These are phyloP conservation scores for Protodeltote pygarga DNA, from an alignment of 2,888 invertebrate species.

Conservation along the genomic window DNA sequence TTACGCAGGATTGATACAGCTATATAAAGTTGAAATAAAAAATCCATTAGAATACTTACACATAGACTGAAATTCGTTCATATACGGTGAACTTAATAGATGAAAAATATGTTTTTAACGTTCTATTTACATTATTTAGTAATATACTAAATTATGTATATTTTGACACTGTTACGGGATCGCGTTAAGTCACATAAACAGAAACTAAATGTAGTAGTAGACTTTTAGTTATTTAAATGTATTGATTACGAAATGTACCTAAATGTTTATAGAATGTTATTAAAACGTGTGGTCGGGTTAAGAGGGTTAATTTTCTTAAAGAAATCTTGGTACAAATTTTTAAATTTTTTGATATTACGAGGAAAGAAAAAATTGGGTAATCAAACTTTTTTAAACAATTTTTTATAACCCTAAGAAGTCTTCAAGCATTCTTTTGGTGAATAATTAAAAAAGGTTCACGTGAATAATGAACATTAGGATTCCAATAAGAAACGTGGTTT, in stretches of 20 bases:
- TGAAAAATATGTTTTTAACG: constrained; percentile 70
- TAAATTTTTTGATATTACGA: no score
- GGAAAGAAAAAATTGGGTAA: no score
- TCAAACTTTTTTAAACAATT: no score
- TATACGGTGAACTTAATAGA: constrained; percentile 71
- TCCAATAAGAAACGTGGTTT: no score
- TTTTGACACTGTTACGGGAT: constrained; percentile 75
- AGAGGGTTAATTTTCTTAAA: no score
- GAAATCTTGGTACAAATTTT: no score
- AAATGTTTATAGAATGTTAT: no score
- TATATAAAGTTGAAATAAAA: constrained; percentile 75
- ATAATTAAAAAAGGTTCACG: no score
- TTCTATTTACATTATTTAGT: constrained; percentile 84
- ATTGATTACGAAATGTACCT: constrained; percentile 35
- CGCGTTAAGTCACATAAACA: constrained; percentile 52
- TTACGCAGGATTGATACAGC: constrained; percentile 76
- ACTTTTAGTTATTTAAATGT: constrained; percentile 31
- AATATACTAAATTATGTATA: constrained; percentile 85
- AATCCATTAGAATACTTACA: constrained; percentile 68
- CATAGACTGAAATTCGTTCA: constrained; percentile 66
- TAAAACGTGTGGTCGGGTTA: no score
- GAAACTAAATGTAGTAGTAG: constrained; percentile 19
- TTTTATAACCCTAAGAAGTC: no score
- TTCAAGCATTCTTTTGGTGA: no score
- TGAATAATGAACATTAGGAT: no score